Percentiles rank a stretch among this genome's conserved stretches.
Conservation (phyloP, 2,113 vertebrate genomes). For the Carlito syrichta region DNA sequence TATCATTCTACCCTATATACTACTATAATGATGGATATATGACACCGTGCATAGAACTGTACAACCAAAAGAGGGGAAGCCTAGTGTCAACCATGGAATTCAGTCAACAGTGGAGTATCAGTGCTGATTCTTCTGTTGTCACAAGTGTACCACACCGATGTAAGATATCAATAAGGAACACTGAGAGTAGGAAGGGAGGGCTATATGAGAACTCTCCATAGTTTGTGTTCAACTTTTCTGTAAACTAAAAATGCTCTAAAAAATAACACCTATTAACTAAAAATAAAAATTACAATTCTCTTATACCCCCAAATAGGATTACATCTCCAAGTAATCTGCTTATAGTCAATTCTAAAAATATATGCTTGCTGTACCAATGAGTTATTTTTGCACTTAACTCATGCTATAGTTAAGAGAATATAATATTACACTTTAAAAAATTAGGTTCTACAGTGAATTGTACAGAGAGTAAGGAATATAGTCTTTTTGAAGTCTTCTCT, state of each 20-base stretch:
- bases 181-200: fast-evolving
- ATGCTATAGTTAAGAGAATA: not conserved
- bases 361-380: not conserved
- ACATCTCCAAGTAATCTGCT: not conserved
- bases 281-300: not conserved
- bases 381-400: not conserved
- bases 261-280: not conserved
- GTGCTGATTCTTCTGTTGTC: not conserved
- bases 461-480: not conserved
- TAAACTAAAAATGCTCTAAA: not conserved
- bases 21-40: not conserved
- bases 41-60: not conserved
- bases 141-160: not conserved
- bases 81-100: not conserved
- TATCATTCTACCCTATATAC: not conserved
- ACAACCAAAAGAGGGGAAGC: not conserved
- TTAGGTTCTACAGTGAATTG: not conserved
- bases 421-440: not conserved
- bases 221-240: not conserved
- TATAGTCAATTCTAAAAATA: not conserved
- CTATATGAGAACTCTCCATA: not conserved
- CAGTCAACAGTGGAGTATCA: not conserved
- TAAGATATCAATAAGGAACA: not conserved
- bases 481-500: not conserved
- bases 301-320: not conserved